These are phyloP conservation scores for Parnassius glacialis DNA, from an alignment of 2,888 invertebrate species.

Conservation along the genomic window DNA sequence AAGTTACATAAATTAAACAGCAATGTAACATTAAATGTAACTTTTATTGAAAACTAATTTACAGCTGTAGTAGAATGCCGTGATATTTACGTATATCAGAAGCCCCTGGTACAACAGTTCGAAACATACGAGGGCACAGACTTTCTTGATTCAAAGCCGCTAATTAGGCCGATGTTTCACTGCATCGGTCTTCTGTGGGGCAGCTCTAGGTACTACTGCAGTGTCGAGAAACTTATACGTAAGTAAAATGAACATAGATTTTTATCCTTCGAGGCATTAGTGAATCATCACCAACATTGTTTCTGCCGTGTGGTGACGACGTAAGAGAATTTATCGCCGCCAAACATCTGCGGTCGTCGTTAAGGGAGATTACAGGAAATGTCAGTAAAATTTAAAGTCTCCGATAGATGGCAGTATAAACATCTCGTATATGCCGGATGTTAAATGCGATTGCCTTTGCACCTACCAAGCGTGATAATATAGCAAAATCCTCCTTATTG, in stretches of 20 bases:
- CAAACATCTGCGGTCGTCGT: no score
- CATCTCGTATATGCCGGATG: no score
- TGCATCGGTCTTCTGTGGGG: conserved; percentile 92
- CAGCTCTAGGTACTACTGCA: conserved; percentile 88
- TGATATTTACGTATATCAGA: conserved; percentile 90
- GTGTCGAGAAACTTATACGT: conserved; percentile 78
- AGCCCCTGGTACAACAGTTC: conserved; percentile 85
- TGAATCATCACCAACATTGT: no score
- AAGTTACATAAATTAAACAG: not conserved
- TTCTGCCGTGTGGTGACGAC: no score
- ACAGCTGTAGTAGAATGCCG: conserved; percentile 90
- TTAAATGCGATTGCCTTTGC: no score
- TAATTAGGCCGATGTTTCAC: conserved; percentile 87
- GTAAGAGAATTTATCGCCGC: no score
- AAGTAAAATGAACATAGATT: conserved; percentile 35
- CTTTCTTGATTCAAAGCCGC: conserved; percentile 81
- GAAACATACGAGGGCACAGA: conserved; percentile 86
- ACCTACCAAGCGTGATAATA: no score
- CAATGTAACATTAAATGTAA: not conserved
- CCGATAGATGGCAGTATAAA: no score
- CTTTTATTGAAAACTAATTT: conserved; percentile 13
- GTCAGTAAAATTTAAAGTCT: no score
- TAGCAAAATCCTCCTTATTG: no score
- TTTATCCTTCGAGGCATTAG: no score
- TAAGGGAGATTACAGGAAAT: no score